Conservation (phyloP, 2,797 vertebrate genomes). For the Myotis pilosus region DNA sequence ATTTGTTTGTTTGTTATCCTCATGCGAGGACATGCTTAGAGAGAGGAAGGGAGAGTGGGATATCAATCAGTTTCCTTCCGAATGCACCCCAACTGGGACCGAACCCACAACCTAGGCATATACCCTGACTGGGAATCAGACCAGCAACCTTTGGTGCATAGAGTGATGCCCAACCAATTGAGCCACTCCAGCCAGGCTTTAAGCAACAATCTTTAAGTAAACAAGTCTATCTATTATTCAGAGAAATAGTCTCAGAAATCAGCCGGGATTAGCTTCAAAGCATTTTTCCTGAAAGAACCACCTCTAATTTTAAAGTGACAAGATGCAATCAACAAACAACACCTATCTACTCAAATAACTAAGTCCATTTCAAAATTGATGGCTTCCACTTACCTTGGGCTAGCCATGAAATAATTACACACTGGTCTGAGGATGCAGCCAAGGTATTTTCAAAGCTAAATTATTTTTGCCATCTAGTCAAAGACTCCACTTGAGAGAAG, state of each 20-base stretch:
- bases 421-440: not conserved
- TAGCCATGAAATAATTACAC: not conserved
- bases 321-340: not conserved
- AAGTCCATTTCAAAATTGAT: not conserved
- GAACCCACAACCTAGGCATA: not conserved
- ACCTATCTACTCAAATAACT: not conserved
- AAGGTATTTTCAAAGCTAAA: not conserved
- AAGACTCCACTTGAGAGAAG: not conserved
- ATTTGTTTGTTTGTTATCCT: not conserved
- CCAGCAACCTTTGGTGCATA: not conserved
- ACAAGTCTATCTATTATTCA: not conserved
- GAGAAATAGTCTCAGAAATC: not conserved
- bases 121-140: not conserved
- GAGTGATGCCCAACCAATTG: not conserved
- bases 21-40: not conserved
- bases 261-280: not conserved
- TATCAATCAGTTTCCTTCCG: not conserved
- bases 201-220: not conserved
- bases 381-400: not conserved
- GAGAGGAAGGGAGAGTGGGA: not conserved
- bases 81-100: not conserved
- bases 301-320: not conserved
- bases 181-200: not conserved
- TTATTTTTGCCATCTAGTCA: not conserved
- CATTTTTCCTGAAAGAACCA: not conserved